Percentiles rank a stretch among this genome's conserved stretches.
Conservation (phyloP, 2,113 vertebrate genomes). For the Corydoras maculifer region DNA sequence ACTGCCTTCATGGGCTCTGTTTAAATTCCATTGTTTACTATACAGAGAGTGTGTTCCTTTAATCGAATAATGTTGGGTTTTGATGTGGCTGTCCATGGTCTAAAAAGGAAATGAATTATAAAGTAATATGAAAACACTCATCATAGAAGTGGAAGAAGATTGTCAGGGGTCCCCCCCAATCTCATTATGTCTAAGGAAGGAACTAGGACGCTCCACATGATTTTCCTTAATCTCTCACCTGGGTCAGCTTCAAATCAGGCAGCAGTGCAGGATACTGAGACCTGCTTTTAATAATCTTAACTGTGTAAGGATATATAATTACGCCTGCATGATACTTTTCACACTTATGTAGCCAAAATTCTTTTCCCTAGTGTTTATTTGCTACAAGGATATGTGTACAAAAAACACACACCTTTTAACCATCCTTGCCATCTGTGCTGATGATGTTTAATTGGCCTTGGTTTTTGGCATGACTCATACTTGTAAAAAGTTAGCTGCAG, state of each 20-base stretch:
- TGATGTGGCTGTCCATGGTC: no score
- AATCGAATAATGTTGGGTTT: no score
- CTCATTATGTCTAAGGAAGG: background rate
- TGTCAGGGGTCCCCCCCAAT: no score
- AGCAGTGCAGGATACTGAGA: conserved; percentile 7
- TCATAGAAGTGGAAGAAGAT: no score
- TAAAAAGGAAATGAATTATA: no score
- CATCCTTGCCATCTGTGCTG: conserved; percentile 22
- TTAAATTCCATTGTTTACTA: no score
- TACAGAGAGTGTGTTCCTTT: no score
- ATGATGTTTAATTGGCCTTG: conserved; percentile 48
- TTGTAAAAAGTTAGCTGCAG: conserved; percentile 43
- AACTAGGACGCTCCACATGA: conserved; percentile 11
- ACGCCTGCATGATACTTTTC: conserved; percentile 9
- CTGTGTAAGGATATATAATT: conserved; percentile 12
- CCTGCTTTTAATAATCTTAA: conserved; percentile 20
- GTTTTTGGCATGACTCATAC: conserved; percentile 42
- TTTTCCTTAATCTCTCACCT: conserved; percentile 13
- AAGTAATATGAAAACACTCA: no score
- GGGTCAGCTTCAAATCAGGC: conserved; percentile 16
- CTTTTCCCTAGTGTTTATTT: conserved; percentile 14
- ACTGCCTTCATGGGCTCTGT: no score
- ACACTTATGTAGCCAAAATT: conserved; percentile 13
- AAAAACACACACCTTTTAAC: conserved; percentile 20
- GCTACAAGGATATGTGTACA: conserved; percentile 23